Evolutionary conservation across 1,140 invertebrate genomes (phyloP).

Genomic region (Anthonomus grandis): DNA sequence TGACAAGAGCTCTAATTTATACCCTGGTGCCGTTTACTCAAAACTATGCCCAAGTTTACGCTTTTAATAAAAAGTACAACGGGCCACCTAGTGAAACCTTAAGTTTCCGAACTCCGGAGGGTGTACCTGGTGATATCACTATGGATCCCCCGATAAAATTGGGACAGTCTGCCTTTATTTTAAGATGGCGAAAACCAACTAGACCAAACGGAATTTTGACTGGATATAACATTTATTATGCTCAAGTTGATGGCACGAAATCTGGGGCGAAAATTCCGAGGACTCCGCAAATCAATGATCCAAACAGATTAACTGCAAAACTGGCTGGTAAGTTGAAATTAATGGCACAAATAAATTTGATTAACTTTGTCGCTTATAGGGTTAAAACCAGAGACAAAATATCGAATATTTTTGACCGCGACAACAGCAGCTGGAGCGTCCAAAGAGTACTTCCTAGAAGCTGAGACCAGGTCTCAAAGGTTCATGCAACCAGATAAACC

Average conservation of each 20-base stretch:
- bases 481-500: conserved; percentile 71
- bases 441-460: conserved; percentile 78
- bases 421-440: conserved; percentile 82
- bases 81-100: conserved; percentile 85
- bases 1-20: conserved; percentile 68
- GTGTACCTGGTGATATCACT: conserved; percentile 85
- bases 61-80: conserved; percentile 86
- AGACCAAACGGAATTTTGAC: conserved; percentile 90
- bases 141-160: conserved; percentile 76
- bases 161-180: conserved; percentile 82
- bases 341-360: not conserved
- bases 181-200: conserved; percentile 90
- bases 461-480: conserved; percentile 61
- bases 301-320: conserved; percentile 74
- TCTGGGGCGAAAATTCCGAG: conserved; percentile 55
- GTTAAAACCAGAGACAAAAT: conserved; percentile 81
- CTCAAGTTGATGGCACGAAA: conserved; percentile 64
- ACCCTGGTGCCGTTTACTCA: conserved; percentile 87
- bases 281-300: conserved; percentile 72
- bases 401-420: conserved; percentile 80
- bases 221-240: conserved; percentile 90
- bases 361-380: conserved; percentile 7
- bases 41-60: conserved; percentile 86
- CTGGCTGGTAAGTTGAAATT: conserved; percentile 59
- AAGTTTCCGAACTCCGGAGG: conserved; percentile 86